Conservation (phyloP, 1,140 invertebrate species). For the Popillia japonica region DNA sequence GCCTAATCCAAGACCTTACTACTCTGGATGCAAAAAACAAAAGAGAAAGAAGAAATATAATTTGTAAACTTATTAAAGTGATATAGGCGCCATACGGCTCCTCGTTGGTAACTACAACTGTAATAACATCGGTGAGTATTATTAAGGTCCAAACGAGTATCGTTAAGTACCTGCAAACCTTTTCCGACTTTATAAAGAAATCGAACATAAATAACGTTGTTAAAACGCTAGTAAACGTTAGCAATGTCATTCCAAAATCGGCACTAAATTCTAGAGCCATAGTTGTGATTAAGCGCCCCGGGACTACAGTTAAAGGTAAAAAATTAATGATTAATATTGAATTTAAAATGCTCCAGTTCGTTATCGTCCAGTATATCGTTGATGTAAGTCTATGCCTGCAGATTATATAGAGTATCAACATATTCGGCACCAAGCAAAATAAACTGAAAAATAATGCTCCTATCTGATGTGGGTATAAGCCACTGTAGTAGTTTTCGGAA, state of each 20-base stretch:
- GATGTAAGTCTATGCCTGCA: neutral
- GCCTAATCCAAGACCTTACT: neutral
- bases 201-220: neutral
- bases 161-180: neutral
- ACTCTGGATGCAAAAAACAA: neutral
- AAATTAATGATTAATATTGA: neutral
- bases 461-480: neutral
- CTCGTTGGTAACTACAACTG: neutral
- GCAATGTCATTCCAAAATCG: neutral
- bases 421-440: neutral
- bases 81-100: neutral
- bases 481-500: neutral
- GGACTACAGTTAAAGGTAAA: neutral
- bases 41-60: neutral
- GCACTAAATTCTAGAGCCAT: neutral
- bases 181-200: neutral
- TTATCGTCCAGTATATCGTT: neutral
- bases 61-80: neutral
- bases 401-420: neutral
- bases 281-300: neutral
- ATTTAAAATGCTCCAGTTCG: constrained; percentile 7
- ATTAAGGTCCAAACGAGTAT: neutral
- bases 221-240: neutral
- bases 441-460: neutral
- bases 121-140: neutral